Percentiles rank a stretch among this genome's conserved stretches.
Evolutionary conservation across 2,113 vertebrate species (phyloP).

Genomic region (Bos indicus): DNA sequence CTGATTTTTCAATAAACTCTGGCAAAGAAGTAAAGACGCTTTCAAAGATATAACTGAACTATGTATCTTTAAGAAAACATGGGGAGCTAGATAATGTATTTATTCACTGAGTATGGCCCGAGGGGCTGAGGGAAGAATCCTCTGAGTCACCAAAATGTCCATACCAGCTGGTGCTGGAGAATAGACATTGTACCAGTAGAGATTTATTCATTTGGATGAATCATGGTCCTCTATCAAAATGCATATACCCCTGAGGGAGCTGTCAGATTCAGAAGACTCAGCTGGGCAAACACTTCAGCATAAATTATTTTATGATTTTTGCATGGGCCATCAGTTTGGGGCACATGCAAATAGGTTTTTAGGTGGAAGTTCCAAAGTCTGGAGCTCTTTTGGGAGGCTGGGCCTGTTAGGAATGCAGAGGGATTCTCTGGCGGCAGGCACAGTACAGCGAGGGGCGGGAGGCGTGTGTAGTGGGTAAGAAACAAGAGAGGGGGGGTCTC

Average conservation of each 20-base stretch:
- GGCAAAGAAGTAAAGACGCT: neutral
- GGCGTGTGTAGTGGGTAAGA: neutral
- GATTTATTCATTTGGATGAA: neutral
- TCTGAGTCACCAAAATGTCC: neutral
- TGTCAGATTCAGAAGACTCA: neutral
- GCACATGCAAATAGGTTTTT: neutral
- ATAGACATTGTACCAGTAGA: neutral
- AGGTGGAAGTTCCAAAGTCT: neutral
- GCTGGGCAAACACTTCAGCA: neutral
- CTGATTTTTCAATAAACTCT: constrained; percentile 1
- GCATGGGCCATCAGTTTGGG: neutral
- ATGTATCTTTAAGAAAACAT: neutral
- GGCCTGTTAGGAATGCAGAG: neutral
- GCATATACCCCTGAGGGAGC: neutral
- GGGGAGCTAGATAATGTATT: neutral
- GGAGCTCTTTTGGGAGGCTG: neutral
- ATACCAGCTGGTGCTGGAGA: neutral
- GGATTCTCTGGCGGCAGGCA: neutral
- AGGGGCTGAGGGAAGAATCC: neutral
- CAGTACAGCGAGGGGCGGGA: rapidly evolving
- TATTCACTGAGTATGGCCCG: neutral
- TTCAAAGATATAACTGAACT: neutral
- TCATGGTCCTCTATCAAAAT: neutral
- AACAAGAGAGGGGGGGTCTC: neutral
- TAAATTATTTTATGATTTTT: neutral